A percentile compares a stretch with the other conserved stretches of the same genome.
Evolutionary conservation across 1,140 invertebrate genomes (phyloP).

Genomic region (Colletes gigas): DNA sequence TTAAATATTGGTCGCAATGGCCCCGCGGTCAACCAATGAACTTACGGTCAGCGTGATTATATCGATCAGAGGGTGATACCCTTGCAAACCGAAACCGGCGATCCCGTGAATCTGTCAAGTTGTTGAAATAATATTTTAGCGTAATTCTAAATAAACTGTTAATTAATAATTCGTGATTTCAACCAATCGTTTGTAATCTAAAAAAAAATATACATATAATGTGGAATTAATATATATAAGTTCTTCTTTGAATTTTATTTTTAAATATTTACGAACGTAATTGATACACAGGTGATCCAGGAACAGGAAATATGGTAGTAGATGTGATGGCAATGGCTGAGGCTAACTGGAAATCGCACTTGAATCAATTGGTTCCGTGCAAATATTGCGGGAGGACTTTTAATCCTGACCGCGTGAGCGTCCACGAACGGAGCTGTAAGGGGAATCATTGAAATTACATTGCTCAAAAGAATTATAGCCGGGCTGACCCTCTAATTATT

Average conservation of each 20-base stretch:
- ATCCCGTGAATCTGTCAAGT: too few relatives aligned
- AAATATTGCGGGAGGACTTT: constrained; percentile 86
- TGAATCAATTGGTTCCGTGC: constrained; percentile 84
- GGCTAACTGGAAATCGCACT: constrained; percentile 83
- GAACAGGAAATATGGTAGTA: constrained; percentile 28
- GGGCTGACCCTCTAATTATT: neutral
- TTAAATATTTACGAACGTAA: constrained; percentile 19
- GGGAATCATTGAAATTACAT: constrained; percentile 57
- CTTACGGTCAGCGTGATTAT: constrained; percentile 33
- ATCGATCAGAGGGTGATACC: neutral
- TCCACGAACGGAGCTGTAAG: constrained; percentile 86
- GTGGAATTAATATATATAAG: too few relatives aligned
- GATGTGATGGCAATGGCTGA: constrained; percentile 74
- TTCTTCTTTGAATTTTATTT: neutral
- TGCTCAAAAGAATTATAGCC: neutral
- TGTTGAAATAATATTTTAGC: too few relatives aligned
- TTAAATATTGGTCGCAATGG: constrained; percentile 4
- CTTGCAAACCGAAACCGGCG: neutral
- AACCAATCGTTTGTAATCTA: too few relatives aligned
- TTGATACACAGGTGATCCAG: constrained; percentile 41
- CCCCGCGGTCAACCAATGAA: constrained; percentile 3
- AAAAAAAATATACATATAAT: too few relatives aligned
- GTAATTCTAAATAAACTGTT: too few relatives aligned
- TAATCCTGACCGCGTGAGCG: constrained; percentile 85
- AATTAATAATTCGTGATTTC: too few relatives aligned